Base-by-base conservation (phyloP, 2,888 invertebrate species). In the Drosophila birchii region DNA sequence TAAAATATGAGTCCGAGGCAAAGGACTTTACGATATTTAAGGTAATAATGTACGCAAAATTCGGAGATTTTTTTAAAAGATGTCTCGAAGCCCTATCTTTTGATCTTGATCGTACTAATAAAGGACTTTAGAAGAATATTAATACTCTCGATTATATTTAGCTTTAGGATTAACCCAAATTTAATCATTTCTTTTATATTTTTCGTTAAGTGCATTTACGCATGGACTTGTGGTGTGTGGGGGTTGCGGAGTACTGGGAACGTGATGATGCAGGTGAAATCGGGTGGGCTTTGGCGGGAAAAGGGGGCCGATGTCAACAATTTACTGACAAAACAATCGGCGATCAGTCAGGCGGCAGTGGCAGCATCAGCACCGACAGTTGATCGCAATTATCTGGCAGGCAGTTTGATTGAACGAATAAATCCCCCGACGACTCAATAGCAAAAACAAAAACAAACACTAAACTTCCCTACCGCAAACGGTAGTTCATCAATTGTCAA, bases 371-470 rank as follows among this genome's bases (percentile, higher is more conserved):
- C 49, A 55, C 63, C 69, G 53, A 47, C 63, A 68, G 69, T 82
- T 85, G 85, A 87, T 85, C 79, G 66, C 67, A 81, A 80, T 86
- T 83, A 86, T 78, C 74, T 75, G 80, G 63, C 76, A 16, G 68
- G 49, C 68, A 66, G 68, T 80, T 84, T 76, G 75, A 81, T 83
- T 76, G 78, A 86, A 47, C 78, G 45, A 34, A 38, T 26, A 36
- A n/a, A 41, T 56, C 41, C 41, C 51, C 41, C 20, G 14, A 5
- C 16, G 26, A n/a, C 2, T n/a, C 7, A 29, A 11, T 41, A 18
- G 18, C 9, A 20, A 34, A 12, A 12, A 12, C 11, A 34, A 34
- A 34, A 1, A 3, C 11, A 34, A 34, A 11, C 8, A 16, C 38
- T 12, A 18, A 53, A 53, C n/a, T 12, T 34, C n/a, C 20, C 29